These are phyloP conservation scores for Crambe crambe DNA, from an alignment of 37 sponge, comb jelly and placozoan species.

Conservation along the genomic window DNA sequence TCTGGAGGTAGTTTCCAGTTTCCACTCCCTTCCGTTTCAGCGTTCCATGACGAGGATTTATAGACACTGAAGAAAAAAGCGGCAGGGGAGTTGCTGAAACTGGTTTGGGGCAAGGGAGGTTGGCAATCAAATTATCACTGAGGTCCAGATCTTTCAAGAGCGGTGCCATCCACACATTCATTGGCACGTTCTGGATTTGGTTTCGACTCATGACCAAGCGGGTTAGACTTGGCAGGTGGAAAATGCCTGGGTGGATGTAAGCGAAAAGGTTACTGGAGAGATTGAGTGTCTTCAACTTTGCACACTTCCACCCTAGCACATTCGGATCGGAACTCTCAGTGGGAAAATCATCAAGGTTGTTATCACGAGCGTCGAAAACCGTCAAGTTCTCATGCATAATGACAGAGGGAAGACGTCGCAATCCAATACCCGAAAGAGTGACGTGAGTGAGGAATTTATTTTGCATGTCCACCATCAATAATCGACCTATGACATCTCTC, in stretches of 20 bases:
- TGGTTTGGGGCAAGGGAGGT: constrained; percentile 34
- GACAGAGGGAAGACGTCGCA: constrained; percentile 29
- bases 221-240: constrained; percentile 31
- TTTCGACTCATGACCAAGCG: constrained; percentile 39
- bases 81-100: not conserved
- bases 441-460: constrained; percentile 17
- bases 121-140: constrained; percentile 30
- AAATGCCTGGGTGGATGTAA: constrained; percentile 33
- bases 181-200: constrained; percentile 34
- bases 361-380: constrained; percentile 38
- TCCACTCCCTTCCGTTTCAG: not conserved
- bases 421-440: constrained; percentile 23
- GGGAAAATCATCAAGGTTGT: constrained; percentile 39
- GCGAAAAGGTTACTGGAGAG: constrained; percentile 46
- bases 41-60: not conserved
- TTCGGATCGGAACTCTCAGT: not conserved
- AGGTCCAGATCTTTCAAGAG: constrained; percentile 36
- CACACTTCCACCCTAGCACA: constrained; percentile 11
- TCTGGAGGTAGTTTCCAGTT: not conserved
- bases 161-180: constrained; percentile 55
- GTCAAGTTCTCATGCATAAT: constrained; percentile 39
- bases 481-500: not conserved
- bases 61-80: not conserved
- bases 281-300: constrained; percentile 20
- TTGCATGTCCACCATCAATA: not conserved